These are phyloP conservation scores for Paralichthys olivaceus DNA, from an alignment of 2,113 vertebrate genomes.

Conservation along the genomic window DNA sequence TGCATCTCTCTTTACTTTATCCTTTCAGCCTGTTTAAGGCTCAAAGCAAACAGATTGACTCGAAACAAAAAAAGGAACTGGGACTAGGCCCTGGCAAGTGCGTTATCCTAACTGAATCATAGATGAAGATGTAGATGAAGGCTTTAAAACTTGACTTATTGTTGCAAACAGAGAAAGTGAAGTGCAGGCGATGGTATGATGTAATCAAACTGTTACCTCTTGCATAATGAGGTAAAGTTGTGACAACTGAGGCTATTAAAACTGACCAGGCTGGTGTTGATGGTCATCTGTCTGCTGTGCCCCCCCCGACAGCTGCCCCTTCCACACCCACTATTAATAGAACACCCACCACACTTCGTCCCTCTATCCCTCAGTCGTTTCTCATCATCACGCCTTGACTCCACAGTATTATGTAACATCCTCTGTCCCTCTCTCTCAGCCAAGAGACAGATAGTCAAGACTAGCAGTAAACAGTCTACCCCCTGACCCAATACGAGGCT, in stretches of 20 bases:
- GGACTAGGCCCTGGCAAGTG: neutral
- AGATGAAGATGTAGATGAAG: neutral
- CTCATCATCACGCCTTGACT: constrained; percentile 34
- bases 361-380: constrained; percentile 14
- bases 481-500: neutral
- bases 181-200: neutral
- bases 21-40: constrained; percentile 17
- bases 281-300: constrained; percentile 14
- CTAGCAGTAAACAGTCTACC: constrained; percentile 24
- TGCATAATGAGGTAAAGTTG: constrained; percentile 7
- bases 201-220: constrained; percentile 17
- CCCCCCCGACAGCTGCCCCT: constrained; percentile 35
- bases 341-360: constrained; percentile 43
- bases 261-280: constrained; percentile 30
- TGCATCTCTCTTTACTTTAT: neutral
- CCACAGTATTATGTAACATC: constrained; percentile 59
- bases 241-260: constrained; percentile 20
- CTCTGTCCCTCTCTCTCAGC: constrained; percentile 25
- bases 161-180: neutral
- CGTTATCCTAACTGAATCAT: neutral
- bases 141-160: constrained; percentile 17
- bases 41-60: neutral
- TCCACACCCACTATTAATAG: constrained; percentile 60
- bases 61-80: neutral
- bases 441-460: constrained; percentile 36